Base-by-base conservation (phyloP, 2,888 invertebrate species). In the Chouioia cunea region DNA sequence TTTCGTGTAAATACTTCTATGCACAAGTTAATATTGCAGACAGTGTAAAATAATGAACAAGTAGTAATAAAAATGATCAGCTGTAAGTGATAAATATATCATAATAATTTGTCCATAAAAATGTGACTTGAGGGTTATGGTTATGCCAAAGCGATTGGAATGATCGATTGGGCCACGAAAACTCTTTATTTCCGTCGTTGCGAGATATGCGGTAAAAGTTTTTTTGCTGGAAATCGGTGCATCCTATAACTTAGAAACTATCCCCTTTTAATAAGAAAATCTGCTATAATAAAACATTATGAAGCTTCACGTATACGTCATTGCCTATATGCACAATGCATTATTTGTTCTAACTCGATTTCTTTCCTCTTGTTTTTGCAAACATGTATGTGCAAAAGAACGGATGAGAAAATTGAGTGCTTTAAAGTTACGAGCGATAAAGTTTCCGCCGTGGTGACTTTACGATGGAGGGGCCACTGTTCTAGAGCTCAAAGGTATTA, bases 181-280 rank as follows among this genome's bases (percentile, higher is more conserved):
- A 72, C 67, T 68, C 68, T 72, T 68, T 44, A 65, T 69, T 60
- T 60, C 50, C 36, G 12, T 36, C 12, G 50, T 53, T 43, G 64
- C 64, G 22, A 64, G 65, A 63, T 52, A 65, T 12, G 18, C 46
- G 66, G 36, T 44, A 50, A 71, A 70, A 66, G 58, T 62, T 63
- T 72, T 62, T 68, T 10, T 18, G 15, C 59, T 64, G 48, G 72
- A 69, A 72, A 72, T 72, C 68, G 52, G 60, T 65, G 72, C 68
- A 69, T 69, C 69, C 68, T 57, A 62, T 72, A 65, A 66, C 70
- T 66, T 70, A 73, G 73, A 73, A 71, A 72, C 62, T 58, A 15
- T 14, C 53, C 2, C 36, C 12, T 50, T 16, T 16, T 16, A 6
- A n/a, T 16, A 20, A 36, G 57, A 64, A 66, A 64, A 59, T 64